phyloP scores from a whole-genome alignment of 30 jellyfish, hydroid and myxozoan species.

The Turritopsis dohrnii region DNA sequence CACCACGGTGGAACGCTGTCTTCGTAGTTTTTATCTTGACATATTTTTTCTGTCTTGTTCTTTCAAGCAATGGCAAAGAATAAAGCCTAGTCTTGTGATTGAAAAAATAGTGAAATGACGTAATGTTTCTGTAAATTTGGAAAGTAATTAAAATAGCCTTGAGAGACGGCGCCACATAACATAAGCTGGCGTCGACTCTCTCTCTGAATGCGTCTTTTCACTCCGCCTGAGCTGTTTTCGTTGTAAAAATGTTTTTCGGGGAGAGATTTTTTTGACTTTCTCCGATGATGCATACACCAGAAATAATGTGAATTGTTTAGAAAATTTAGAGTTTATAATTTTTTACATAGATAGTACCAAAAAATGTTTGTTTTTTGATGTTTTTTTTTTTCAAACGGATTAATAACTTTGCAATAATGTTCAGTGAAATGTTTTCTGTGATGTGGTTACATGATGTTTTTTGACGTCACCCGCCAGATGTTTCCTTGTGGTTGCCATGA shows the following conservation, averaged over 20 bases:
- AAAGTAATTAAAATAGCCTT: no score
- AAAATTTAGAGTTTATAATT: constrained; percentile 15
- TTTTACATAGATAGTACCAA: neutral
- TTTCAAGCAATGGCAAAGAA: no score
- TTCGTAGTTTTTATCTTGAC: neutral
- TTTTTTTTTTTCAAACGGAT: neutral
- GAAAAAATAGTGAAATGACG: neutral
- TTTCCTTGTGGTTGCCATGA: no score
- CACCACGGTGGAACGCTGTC: constrained; percentile 14
- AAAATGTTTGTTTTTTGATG: neutral
- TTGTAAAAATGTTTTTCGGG: neutral
- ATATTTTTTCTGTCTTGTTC: neutral
- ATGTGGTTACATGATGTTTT: neutral
- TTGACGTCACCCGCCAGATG: no score
- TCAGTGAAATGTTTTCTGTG: neutral
- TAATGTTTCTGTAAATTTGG: no score
- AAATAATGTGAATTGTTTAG: constrained; percentile 9
- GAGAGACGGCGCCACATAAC: no score
- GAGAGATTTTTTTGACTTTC: neutral
- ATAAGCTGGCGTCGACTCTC: no score
- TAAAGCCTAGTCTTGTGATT: no score
- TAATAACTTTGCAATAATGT: neutral
- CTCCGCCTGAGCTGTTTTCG: neutral
- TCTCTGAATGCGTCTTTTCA: no score
- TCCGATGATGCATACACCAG: neutral